phyloP scores from a whole-genome alignment of 2,797 vertebrate genomes.

The Epinephelus coioides region DNA sequence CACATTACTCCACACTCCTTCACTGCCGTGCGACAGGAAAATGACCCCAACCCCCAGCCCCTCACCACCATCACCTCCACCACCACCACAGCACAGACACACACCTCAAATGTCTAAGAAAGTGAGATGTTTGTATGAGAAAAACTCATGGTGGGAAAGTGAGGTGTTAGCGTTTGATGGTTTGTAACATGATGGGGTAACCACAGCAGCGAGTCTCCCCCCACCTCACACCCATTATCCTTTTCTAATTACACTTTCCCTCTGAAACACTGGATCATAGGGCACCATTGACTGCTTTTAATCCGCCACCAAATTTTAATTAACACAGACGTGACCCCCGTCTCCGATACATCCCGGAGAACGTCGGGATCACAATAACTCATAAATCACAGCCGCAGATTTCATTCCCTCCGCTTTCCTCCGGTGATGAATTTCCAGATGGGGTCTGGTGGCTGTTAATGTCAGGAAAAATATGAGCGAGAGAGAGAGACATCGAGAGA shows the following conservation, averaged over 20 bases:
- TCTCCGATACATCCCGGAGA: conserved; percentile 79
- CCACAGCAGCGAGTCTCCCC: conserved; percentile 8
- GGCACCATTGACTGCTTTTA: conserved; percentile 85
- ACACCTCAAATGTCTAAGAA: conserved; percentile 5
- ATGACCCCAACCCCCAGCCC: conserved; percentile 46
- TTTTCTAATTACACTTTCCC: conserved; percentile 84
- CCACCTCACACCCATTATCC: conserved; percentile 75
- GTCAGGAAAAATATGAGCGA: conserved; percentile 63
- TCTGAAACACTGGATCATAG: conserved; percentile 83
- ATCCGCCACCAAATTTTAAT: conserved; percentile 86
- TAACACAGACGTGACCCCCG: conserved; percentile 83
- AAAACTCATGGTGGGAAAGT: background rate
- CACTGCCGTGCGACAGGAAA: conserved; percentile 52
- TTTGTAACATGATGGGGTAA: conserved; percentile 33
- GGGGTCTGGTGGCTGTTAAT: conserved; percentile 74
- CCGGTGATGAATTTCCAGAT: conserved; percentile 82
- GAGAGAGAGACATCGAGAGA: conserved; percentile 17
- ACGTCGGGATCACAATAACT: conserved; percentile 82
- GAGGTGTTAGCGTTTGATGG: conserved; percentile 6
- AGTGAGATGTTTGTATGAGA: conserved; percentile 25
- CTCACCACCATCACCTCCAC: background rate
- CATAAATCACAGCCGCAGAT: conserved; percentile 82
- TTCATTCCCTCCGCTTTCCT: conserved; percentile 73
- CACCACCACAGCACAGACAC: conserved; percentile 1
- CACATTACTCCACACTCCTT: conserved; percentile 65